phyloP scores from a whole-genome alignment of 2,797 vertebrate species.

The Bradypus variegatus region DNA sequence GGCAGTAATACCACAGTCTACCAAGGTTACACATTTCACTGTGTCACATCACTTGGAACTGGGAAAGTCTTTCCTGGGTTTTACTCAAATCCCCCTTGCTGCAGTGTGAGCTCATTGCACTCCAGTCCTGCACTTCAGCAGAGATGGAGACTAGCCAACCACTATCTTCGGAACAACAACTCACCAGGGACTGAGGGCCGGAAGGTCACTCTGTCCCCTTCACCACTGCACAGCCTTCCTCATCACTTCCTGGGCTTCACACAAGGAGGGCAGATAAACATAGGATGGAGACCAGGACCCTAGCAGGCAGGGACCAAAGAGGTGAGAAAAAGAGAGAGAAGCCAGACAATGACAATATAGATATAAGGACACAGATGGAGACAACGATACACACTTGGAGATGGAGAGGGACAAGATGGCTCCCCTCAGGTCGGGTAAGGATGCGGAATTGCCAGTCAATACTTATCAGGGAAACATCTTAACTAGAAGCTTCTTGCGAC shows the following conservation, averaged over 20 bases:
- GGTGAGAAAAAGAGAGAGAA: background rate
- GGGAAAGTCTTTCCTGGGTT: constrained; percentile 14
- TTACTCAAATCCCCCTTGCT: constrained; percentile 35
- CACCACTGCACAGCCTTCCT: constrained; percentile 17
- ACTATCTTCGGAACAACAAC: constrained; percentile 40
- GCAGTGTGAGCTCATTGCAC: constrained; percentile 50
- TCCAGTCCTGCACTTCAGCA: constrained; percentile 4
- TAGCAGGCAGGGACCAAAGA: background rate
- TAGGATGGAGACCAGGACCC: background rate
- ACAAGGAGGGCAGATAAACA: background rate
- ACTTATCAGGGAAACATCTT: background rate
- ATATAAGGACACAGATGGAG: background rate
- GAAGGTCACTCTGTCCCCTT: constrained; percentile 59
- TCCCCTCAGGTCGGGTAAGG: constrained; percentile 13
- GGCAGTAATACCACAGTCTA: background rate
- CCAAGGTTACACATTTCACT: background rate
- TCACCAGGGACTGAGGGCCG: constrained; percentile 44
- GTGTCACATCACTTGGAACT: background rate
- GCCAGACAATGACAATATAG: background rate
- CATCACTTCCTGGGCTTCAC: background rate
- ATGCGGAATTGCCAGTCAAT: background rate
- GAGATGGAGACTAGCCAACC: constrained; percentile 47
- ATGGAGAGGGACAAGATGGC: constrained; percentile 56
- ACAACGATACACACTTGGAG: background rate
- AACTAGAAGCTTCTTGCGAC: constrained; percentile 3